phyloP scores from a whole-genome alignment of 1,140 invertebrate species.

The Druon quercuslanigerum region DNA sequence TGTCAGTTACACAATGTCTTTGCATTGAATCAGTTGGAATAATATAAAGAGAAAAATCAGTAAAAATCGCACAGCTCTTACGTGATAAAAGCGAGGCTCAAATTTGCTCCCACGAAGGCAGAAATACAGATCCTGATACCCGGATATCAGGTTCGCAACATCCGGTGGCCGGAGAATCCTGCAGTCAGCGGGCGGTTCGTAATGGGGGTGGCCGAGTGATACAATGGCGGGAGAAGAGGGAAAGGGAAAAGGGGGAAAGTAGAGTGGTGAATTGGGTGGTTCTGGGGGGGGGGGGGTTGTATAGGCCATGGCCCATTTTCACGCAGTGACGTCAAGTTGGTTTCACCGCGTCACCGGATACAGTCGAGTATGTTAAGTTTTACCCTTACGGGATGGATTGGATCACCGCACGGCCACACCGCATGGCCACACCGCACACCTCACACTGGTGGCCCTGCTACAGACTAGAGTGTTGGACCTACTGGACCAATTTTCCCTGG shows the following conservation, averaged over 20 bases:
- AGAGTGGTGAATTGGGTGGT: background rate
- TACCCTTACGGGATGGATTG: background rate
- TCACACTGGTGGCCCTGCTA: too few relatives aligned
- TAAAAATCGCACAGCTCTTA: too few relatives aligned
- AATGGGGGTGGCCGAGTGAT: slow-evolving; percentile 11
- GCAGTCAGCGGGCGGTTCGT: slow-evolving; percentile 31
- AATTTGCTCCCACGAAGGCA: background rate
- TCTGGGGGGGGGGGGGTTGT: slow-evolving; percentile 33
- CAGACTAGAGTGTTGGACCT: too few relatives aligned
- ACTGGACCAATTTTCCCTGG: too few relatives aligned
- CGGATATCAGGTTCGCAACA: background rate
- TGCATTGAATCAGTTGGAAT: too few relatives aligned
- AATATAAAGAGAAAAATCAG: too few relatives aligned
- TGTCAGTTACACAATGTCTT: too few relatives aligned
- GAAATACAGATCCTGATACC: background rate
- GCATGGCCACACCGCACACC: too few relatives aligned
- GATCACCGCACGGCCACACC: background rate
- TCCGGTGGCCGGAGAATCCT: slow-evolving; percentile 32
- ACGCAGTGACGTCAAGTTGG: slow-evolving; percentile 47
- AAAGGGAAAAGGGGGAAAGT: background rate
- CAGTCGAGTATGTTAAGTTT: slow-evolving; percentile 17
- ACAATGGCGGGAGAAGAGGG: background rate
- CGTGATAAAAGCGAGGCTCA: background rate
- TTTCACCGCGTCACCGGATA: slow-evolving; percentile 35
- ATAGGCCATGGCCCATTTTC: slow-evolving; percentile 56